phyloP scores from a whole-genome alignment of 1,140 invertebrate genomes.

The Drosophila persimilis region DNA sequence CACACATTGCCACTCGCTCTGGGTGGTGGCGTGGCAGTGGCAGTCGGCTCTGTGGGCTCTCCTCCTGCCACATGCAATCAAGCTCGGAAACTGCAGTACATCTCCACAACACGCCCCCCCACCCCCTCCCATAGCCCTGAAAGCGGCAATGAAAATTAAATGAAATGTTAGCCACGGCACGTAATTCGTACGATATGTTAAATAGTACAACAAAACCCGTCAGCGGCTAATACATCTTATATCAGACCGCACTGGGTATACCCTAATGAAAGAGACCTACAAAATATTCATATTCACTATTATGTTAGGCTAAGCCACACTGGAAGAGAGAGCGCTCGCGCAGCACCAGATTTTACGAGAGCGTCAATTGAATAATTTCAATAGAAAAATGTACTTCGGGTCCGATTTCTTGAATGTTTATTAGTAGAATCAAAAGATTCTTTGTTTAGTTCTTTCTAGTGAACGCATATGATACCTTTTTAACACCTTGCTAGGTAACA shows the following conservation, averaged over 20 bases:
- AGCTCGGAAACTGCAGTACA: constrained; percentile 17
- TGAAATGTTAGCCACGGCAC: constrained; percentile 63
- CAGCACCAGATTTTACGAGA: too few species aligned
- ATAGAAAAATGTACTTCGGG: too few species aligned
- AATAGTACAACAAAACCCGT: constrained; percentile 39
- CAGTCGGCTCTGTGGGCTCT: constrained; percentile 27
- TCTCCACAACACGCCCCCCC: too few species aligned
- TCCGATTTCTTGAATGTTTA: too few species aligned
- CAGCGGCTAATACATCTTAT: neutral
- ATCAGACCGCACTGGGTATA: constrained; percentile 3
- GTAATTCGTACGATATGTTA: constrained; percentile 32
- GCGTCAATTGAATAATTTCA: too few species aligned
- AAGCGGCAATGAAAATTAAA: constrained; percentile 45
- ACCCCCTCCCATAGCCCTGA: constrained; percentile 9
- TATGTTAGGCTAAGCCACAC: too few species aligned
- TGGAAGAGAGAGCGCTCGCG: too few species aligned
- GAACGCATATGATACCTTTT: too few species aligned
- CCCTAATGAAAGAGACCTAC: neutral
- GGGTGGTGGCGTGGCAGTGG: neutral
- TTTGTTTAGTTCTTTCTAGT: too few species aligned
- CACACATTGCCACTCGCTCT: neutral
- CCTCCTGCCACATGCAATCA: constrained; percentile 25
- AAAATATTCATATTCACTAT: too few species aligned
- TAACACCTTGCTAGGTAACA: too few species aligned
- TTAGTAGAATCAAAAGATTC: too few species aligned